phyloP scores from a whole-genome alignment of 1,140 invertebrate species.

The Lasioglossum baleicum region DNA sequence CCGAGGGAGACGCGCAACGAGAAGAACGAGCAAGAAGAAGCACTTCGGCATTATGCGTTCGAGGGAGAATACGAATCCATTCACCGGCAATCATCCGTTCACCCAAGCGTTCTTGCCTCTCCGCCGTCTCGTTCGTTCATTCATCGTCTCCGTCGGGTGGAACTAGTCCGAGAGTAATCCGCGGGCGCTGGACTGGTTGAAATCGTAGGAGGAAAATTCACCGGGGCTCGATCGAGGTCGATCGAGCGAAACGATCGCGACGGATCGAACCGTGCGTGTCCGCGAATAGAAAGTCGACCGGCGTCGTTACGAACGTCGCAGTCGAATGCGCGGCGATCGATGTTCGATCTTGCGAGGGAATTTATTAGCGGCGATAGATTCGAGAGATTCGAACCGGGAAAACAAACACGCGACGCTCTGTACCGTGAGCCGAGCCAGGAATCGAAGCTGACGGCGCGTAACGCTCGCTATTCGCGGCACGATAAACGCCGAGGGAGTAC shows the following conservation, averaged over 20 bases:
- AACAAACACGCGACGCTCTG: neutral
- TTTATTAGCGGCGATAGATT: neutral
- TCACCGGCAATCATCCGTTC: slow-evolving; percentile 64
- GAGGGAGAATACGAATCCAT: slow-evolving; percentile 68
- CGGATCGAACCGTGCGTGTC: neutral
- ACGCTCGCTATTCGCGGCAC: neutral
- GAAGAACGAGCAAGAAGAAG: slow-evolving; percentile 57
- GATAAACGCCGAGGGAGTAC: slow-evolving; percentile 24
- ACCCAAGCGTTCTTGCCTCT: slow-evolving; percentile 53
- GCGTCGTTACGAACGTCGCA: slow-evolving; percentile 63
- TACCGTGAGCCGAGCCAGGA: too few species aligned
- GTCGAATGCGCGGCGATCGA: slow-evolving; percentile 28
- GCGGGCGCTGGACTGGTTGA: neutral
- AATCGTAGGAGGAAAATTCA: neutral
- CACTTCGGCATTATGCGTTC: slow-evolving; percentile 49
- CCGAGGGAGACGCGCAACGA: slow-evolving; percentile 41
- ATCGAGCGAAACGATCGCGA: neutral
- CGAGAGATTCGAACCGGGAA: neutral
- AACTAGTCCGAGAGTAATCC: slow-evolving; percentile 19
- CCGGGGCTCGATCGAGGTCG: neutral
- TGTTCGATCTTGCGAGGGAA: neutral
- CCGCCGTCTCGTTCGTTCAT: slow-evolving; percentile 47
- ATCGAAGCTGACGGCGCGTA: neutral
- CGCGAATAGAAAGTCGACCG: slow-evolving; percentile 56
- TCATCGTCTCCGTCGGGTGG: slow-evolving; percentile 17